Base-by-base conservation (phyloP, 2,888 invertebrate genomes). In the Smittia sp. region DNA sequence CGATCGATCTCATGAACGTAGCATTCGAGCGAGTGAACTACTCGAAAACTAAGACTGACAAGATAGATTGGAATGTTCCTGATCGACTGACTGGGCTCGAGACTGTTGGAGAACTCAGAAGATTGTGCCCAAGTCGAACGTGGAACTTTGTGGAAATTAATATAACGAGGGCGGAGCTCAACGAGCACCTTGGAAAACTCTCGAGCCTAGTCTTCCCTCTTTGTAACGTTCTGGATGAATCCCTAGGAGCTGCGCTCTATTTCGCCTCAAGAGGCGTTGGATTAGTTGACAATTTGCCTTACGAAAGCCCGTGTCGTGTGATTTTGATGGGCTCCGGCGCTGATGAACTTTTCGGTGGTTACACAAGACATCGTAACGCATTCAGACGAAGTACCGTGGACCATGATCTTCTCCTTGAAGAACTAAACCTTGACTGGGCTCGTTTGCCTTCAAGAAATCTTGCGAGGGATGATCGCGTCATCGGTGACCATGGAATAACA, bases 321-420 rank as follows among this genome's bases (percentile, higher is more conserved):
- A 68, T 74, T 54, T 15, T 41, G 1, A 58, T 72, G 11, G 58
- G 66, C 9, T 46, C 32, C 54, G 98, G 98, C 6, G 98, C 98
- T 0, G 99, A 99, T 85, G 99, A 99, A 84, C 85, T 98, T 75
- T 91, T 98, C 79, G 97, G 94, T 67, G 98, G 98, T 1, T 98
- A 98, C 80, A 89, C 90, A 39, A 86, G 96, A 75, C 97, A 98
- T 79, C 86, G 95, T 77, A 90, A 89, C 76, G 88, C 88, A 2
- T 88, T 87, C 74, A 86, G 84, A 78, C 86, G 87, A 15, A 80
- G 80, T 76, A 83, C 84, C 66, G 88, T 89, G 77, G 80, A 82
- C 79, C 82, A 87, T 86, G 75, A 78, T 39, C 87, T 88, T 2
- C 82, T 89, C 1, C 79, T 82, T 7, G 82, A 84, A 73, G 92